These are phyloP conservation scores for Eueremaeus valkanovi DNA, from an alignment of 2,888 invertebrate genomes.

Conservation along the genomic window DNA sequence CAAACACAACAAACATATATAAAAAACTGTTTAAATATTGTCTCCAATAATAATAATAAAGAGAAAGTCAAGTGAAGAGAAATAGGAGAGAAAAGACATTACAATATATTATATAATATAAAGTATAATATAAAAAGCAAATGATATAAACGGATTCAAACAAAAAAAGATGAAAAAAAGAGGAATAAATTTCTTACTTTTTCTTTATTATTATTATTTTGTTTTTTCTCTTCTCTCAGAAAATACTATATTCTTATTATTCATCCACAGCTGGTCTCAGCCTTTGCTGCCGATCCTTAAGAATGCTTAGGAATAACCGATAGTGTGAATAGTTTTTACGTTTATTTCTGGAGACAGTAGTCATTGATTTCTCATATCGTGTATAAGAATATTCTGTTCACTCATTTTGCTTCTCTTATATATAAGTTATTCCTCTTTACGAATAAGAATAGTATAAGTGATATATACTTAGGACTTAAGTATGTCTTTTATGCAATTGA, in stretches of 20 bases:
- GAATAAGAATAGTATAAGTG: neutral
- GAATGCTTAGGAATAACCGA: neutral
- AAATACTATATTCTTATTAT: neutral
- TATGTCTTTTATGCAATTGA: neutral
- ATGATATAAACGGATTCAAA: too few relatives aligned
- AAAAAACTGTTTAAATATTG: neutral
- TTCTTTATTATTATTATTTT: too few relatives aligned
- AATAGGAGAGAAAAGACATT: neutral
- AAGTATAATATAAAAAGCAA: too few relatives aligned
- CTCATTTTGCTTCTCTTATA: too few relatives aligned
- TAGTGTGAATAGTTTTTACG: neutral
- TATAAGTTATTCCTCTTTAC: neutral
- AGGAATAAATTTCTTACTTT: too few relatives aligned
- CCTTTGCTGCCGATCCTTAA: neutral
- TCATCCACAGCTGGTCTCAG: too few relatives aligned
- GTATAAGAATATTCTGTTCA: too few relatives aligned
- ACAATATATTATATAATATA: too few relatives aligned
- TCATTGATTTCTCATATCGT: slow-evolving; percentile 13
- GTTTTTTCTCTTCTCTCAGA: too few relatives aligned
- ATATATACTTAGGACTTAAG: slow-evolving; percentile 7
- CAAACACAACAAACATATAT: neutral
- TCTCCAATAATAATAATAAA: neutral
- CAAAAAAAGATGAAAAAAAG: too few relatives aligned
- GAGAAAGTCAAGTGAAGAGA: neutral
- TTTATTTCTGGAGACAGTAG: neutral